These are phyloP conservation scores for Aphelenchoides avenae DNA, from an alignment of 1,140 invertebrate genomes.

Conservation along the genomic window DNA sequence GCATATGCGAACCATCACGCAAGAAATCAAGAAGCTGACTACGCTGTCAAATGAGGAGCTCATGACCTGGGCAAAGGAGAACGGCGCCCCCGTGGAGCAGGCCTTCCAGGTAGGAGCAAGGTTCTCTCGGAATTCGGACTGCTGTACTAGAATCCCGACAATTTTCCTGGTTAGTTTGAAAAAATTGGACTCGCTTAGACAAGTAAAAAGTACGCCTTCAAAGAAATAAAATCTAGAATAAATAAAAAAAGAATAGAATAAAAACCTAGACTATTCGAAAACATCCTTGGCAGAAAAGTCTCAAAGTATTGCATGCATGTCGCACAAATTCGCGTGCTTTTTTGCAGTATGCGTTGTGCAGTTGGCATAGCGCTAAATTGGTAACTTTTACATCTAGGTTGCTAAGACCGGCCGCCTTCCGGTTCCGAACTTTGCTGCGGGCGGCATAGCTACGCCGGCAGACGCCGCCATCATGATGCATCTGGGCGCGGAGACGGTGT, in stretches of 20 bases:
- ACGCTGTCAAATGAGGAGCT: conserved; percentile 5
- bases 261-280: too few species aligned
- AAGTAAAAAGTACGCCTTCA: too few species aligned
- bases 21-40: not conserved
- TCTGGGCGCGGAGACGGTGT: conserved; percentile 13
- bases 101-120: not conserved
- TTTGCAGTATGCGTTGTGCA: too few species aligned
- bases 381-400: too few species aligned
- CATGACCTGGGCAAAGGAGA: not conserved
- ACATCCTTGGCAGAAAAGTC: too few species aligned
- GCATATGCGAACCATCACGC: conserved; percentile 4
- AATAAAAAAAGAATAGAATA: too few species aligned
- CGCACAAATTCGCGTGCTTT: too few species aligned
- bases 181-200: too few species aligned
- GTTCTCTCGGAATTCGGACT: not conserved
- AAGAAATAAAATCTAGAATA: too few species aligned
- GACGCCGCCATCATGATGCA: conserved; percentile 9
- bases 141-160: not conserved
- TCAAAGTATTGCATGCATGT: too few species aligned
- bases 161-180: too few species aligned
- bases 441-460: conserved; percentile 8
- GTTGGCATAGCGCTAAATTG: too few species aligned
- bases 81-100: conserved; percentile 1
- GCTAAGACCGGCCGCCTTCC: not conserved
- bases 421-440: conserved; percentile 13